Evolutionary conservation across 2,888 invertebrate genomes (phyloP).

Genomic region (Fissipunctia ypsillon): DNA sequence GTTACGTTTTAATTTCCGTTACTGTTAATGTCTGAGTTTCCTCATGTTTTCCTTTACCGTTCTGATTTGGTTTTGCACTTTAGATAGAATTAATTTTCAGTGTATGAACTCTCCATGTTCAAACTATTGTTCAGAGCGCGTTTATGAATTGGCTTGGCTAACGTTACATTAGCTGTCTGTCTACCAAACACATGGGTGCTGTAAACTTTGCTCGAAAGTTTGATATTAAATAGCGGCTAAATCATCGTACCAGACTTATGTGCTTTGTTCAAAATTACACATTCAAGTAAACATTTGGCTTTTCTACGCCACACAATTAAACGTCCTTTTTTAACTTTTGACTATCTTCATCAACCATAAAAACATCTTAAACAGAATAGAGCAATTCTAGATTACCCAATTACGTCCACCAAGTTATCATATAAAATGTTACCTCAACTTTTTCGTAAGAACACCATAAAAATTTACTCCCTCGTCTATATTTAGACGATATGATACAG

Average conservation of each 20-base stretch:
- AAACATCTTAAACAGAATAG: slow-evolving; percentile 51
- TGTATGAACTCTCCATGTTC: slow-evolving; percentile 35
- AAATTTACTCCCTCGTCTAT: slow-evolving; percentile 85
- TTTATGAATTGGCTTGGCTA: slow-evolving; percentile 41
- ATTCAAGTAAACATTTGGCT: slow-evolving; percentile 4
- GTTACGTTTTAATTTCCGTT: slow-evolving; percentile 36
- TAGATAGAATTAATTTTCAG: slow-evolving; percentile 51
- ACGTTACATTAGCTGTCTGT: slow-evolving; percentile 53
- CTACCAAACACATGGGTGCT: slow-evolving; percentile 36
- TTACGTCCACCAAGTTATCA: slow-evolving; percentile 55
- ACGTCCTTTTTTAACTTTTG: slow-evolving; percentile 10
- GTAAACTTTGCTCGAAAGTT: slow-evolving; percentile 55
- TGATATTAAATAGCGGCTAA: slow-evolving; percentile 48
- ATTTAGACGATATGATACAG: slow-evolving; percentile 88
- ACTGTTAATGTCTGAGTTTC: slow-evolving; percentile 31
- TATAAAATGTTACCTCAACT: slow-evolving; percentile 74
- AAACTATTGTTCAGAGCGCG: slow-evolving; percentile 37
- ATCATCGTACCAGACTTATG: slow-evolving; percentile 19
- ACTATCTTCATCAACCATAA: slow-evolving; percentile 60
- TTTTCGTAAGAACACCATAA: slow-evolving; percentile 84
- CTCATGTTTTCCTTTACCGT: slow-evolving; percentile 35
- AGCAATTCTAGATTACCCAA: slow-evolving; percentile 65
- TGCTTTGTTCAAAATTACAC: slow-evolving; percentile 33
- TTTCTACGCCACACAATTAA: not conserved
- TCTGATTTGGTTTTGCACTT: slow-evolving; percentile 44